Percentiles rank a stretch among this genome's conserved stretches.
These are phyloP conservation scores for Catalaphyllia jardinei DNA, from an alignment of 64 coral and sea anemone genomes.

Conservation along the genomic window DNA sequence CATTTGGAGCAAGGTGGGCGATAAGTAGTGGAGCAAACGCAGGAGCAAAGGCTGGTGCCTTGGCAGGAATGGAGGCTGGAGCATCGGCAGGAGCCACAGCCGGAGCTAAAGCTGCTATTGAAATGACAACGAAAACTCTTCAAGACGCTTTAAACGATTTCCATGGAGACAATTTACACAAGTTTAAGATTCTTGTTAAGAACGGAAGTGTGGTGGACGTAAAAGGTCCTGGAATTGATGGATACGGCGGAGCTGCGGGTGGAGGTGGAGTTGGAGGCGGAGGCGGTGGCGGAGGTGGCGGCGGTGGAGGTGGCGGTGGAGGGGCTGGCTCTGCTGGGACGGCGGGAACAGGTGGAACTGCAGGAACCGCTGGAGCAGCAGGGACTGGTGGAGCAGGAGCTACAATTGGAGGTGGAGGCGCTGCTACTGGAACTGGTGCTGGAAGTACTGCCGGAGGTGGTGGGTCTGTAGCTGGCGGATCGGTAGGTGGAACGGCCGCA, in stretches of 20 bases:
- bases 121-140: constrained; percentile 25
- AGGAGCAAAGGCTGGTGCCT: constrained; percentile 60
- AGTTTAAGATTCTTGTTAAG: constrained; percentile 8
- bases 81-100: constrained; percentile 61
- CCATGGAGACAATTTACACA: constrained; percentile 2
- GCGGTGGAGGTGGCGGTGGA: background rate
- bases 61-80: constrained; percentile 65
- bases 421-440: background rate
- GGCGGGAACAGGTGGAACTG: background rate
- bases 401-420: background rate
- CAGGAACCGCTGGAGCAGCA: background rate
- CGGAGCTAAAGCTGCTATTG: constrained; percentile 54
- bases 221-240: constrained; percentile 1
- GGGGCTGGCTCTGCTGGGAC: background rate
- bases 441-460: background rate
- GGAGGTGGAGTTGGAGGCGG: background rate
- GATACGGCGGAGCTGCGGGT: background rate
- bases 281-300: background rate
- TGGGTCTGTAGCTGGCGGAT: background rate
- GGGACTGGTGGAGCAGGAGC: background rate
- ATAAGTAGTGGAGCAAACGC: constrained; percentile 25
- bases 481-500: background rate
- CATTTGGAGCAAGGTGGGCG: constrained; percentile 3
- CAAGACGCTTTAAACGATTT: constrained; percentile 27
- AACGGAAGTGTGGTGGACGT: background rate